Conservation (phyloP, 2,797 vertebrate species). For the Avahi laniger region DNA sequence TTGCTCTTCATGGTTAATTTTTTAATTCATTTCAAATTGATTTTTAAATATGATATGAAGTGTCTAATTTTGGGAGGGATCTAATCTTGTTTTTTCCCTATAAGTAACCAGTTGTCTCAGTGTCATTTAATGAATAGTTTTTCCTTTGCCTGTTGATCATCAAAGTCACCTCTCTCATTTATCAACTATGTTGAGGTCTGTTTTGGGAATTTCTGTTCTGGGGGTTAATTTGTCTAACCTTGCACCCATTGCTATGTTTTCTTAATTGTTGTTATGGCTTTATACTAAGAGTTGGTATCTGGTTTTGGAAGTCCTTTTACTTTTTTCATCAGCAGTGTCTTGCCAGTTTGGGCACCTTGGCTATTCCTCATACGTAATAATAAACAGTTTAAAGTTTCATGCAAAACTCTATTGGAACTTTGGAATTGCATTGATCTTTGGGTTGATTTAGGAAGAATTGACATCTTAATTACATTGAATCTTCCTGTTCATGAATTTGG, state of each 20-base stretch:
- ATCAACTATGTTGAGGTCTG: background rate
- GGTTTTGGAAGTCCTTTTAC: background rate
- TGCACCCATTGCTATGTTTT: background rate
- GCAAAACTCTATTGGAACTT: background rate
- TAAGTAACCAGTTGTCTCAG: background rate
- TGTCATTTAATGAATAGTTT: background rate
- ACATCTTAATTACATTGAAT: conserved; percentile 5
- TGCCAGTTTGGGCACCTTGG: background rate
- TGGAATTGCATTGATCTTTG: background rate
- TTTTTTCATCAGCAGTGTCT: background rate
- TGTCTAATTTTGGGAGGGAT: background rate
- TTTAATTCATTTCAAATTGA: background rate
- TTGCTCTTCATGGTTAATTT: background rate
- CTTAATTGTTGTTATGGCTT: background rate
- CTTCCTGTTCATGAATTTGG: background rate
- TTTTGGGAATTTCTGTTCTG: background rate
- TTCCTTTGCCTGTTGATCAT: background rate
- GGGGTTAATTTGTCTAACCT: background rate
- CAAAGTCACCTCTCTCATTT: background rate
- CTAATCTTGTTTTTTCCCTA: background rate
- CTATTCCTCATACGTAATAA: background rate
- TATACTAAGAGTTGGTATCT: background rate
- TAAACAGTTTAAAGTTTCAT: background rate
- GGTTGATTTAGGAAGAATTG: background rate
- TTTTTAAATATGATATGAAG: background rate